These are phyloP conservation scores for Limonius californicus DNA, from an alignment of 1,140 invertebrate species.

Conservation along the genomic window DNA sequence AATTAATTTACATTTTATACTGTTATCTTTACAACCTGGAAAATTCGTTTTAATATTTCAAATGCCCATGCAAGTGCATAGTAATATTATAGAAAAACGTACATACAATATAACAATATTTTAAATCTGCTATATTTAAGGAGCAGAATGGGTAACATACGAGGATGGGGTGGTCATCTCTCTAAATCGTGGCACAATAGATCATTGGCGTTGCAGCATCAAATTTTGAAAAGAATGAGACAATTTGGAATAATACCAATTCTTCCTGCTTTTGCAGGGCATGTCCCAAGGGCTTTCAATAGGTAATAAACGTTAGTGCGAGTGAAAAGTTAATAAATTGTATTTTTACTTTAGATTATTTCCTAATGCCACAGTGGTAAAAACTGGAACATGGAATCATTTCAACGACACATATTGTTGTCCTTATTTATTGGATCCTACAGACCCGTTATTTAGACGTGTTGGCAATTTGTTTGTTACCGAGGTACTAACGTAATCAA, in stretches of 20 bases:
- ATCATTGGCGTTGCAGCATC: conserved; percentile 68
- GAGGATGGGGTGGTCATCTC: conserved; percentile 83
- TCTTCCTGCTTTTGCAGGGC: conserved; percentile 88
- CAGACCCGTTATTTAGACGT: conserved; percentile 68
- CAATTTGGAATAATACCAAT: conserved; percentile 81
- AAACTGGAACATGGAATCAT: conserved; percentile 66
- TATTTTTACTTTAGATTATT: conserved; percentile 58
- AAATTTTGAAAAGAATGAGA: conserved; percentile 72
- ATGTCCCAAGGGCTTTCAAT: conserved; percentile 72
- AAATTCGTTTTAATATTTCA: no score
- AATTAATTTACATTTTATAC: no score
- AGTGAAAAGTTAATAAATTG: no score
- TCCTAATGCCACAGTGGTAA: conserved; percentile 66
- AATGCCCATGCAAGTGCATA: no score
- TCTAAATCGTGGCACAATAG: conserved; percentile 63
- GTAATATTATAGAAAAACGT: no score
- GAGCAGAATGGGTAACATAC: conserved; percentile 93
- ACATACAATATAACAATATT: no score
- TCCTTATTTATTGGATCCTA: conserved; percentile 72
- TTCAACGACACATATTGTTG: conserved; percentile 77
- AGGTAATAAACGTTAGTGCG: no score
- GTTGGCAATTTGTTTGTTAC: conserved; percentile 70
- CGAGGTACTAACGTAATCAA: no score
- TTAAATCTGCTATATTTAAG: no score
- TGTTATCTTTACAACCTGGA: no score